Percentiles rank a stretch among this genome's conserved stretches.
Conservation (phyloP, 2,113 vertebrate genomes). For the Cacatua alba region DNA sequence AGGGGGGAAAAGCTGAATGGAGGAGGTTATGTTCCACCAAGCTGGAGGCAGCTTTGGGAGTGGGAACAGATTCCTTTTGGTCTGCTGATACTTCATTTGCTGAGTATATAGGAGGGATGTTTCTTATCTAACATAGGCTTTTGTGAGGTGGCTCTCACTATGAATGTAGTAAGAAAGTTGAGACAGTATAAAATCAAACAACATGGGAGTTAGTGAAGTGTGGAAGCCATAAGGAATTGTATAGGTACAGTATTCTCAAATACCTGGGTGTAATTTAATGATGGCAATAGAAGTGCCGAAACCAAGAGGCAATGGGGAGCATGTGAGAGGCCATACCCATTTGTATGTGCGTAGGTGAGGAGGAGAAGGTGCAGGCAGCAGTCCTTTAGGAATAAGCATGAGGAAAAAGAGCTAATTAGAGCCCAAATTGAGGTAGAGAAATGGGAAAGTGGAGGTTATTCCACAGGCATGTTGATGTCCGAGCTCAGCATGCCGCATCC, state of each 20-base stretch:
- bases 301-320: background rate
- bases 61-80: background rate
- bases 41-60: background rate
- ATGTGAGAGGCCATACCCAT: background rate
- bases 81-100: background rate
- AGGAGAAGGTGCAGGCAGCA: background rate
- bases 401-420: background rate
- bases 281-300: background rate
- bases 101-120: background rate
- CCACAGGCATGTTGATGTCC: no score
- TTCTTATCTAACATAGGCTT: background rate
- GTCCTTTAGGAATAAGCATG: background rate
- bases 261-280: background rate
- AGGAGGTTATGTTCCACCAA: background rate
- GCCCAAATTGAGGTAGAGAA: background rate
- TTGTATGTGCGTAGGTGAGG: background rate
- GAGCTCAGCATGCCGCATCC: fast-evolving
- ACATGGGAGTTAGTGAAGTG: background rate
- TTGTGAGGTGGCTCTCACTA: background rate
- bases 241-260: background rate
- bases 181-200: background rate
- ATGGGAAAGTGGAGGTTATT: background rate
- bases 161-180: background rate
- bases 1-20: background rate
- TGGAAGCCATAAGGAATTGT: background rate